A percentile compares a stretch with the other conserved stretches of the same genome.
Conservation (phyloP, 1,140 invertebrate species). For the Probaryconus sp. region DNA sequence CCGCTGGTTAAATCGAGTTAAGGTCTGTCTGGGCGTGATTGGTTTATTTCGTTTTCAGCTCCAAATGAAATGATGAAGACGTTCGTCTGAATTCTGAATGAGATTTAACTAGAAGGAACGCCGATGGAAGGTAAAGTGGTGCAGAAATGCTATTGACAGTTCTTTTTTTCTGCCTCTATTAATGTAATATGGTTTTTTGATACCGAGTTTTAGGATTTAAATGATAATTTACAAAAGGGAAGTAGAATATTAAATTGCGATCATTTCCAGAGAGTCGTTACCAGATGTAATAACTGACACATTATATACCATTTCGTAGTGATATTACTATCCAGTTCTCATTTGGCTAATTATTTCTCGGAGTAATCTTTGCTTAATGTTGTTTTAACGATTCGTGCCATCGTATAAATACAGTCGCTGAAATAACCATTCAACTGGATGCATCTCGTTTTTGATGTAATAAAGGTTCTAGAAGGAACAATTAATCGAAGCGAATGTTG, state of each 20-base stretch:
- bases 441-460: neutral
- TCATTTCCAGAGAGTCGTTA: no score
- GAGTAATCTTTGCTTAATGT: neutral
- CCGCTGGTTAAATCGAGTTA: conserved; percentile 29
- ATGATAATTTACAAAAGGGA: no score
- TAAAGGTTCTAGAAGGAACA: no score
- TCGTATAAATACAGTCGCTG: conserved; percentile 14
- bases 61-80: conserved; percentile 1
- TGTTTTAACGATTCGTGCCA: conserved; percentile 5
- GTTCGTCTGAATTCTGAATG: conserved; percentile 17
- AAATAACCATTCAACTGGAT: neutral
- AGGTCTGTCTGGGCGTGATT: conserved; percentile 28
- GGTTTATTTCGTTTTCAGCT: conserved; percentile 20
- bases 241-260: no score
- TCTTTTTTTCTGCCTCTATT: no score
- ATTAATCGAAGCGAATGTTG: no score
- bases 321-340: conserved; percentile 16
- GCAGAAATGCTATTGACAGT: no score
- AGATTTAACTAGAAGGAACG: no score
- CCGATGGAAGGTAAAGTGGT: neutral
- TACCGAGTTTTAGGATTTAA: no score
- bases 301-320: no score
- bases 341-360: conserved; percentile 1
- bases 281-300: no score
- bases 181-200: no score